Evolutionary conservation across 2,888 invertebrate genomes (phyloP).

Genomic region (Idaea dimidiata): DNA sequence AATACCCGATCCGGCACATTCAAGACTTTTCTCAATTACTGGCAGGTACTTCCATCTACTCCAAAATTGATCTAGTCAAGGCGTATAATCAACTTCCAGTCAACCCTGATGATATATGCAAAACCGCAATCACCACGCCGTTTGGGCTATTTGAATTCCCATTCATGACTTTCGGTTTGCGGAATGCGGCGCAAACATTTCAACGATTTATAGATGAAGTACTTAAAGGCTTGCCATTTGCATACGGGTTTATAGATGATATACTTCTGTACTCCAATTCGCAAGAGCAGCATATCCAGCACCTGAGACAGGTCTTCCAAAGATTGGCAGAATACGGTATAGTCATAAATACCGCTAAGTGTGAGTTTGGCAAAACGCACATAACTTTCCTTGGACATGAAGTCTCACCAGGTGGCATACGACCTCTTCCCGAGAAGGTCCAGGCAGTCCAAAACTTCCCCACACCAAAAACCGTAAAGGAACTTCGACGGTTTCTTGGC

Average conservation of each 20-base stretch:
- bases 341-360: slow-evolving; percentile 18
- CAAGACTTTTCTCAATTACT: slow-evolving; percentile 5
- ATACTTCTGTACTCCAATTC: slow-evolving; percentile 15
- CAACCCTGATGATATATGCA: slow-evolving; percentile 7
- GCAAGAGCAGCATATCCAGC: not conserved
- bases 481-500: slow-evolving; percentile 26
- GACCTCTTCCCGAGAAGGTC: slow-evolving; percentile 7
- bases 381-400: slow-evolving; percentile 21
- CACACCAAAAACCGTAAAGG: slow-evolving; percentile 22
- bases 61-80: slow-evolving; percentile 11
- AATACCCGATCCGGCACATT: slow-evolving; percentile 36
- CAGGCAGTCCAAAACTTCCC: slow-evolving; percentile 16
- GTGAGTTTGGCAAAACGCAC: slow-evolving; percentile 13
- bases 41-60: slow-evolving; percentile 3
- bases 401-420: slow-evolving; percentile 14
- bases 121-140: slow-evolving; percentile 13
- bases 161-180: too few relatives aligned
- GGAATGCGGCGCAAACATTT: slow-evolving; percentile 51
- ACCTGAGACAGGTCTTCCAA: slow-evolving; percentile 9
- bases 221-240: slow-evolving; percentile 37
- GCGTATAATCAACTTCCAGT: slow-evolving; percentile 12
- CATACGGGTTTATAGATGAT: slow-evolving; percentile 45
- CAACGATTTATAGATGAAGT: slow-evolving; percentile 38
- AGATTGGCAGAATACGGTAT: slow-evolving; percentile 21
- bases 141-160: too few relatives aligned